Base-by-base conservation (phyloP, 53 echinoderm and acorn worm genomes). In the Zoroaster sp. region DNA sequence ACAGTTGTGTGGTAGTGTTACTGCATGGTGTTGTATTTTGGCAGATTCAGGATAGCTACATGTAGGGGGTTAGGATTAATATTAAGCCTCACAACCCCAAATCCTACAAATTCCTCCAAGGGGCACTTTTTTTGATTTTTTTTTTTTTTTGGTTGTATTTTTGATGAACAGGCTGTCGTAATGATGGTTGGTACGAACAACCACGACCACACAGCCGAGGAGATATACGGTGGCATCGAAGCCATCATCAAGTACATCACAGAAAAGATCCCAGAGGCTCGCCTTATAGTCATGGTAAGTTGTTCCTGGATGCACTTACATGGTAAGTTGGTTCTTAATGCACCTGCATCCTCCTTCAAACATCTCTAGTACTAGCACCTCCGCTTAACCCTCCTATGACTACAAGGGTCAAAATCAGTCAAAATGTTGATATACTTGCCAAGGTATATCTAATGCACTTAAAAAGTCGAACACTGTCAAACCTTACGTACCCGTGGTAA, bases 141-240 rank as follows among this genome's bases (percentile, higher is more conserved):
- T 21, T 23, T 15, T 10, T 44, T 4, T 52, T 52, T 21, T n/a
- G 17, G 4, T 35, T 78, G 2, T 34, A 23, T 43, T 11, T 5
- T 34, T 14, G 43, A 36, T 33, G n/a, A 35, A 73, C 74, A 97
- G 97, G 95, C 90, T 1, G 73, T 97, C 6, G 97, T 97, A 33
- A 28, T 97, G 23, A 81, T 92, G n/a, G 93, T 93, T 28, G 97
- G 97, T 2, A 97, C 97, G 88, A 97, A 97, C 72, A 97, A 97
- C 28, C 97, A 97, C 41, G 83, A 54, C 33, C 97, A 97, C 80
- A 95, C 97, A 0, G 97, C 94, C 25, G 97, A 90, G 4, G 88
- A 95, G 30, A 94, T 91, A 6, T 92, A 85, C 5, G 92, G 86
- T 28, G 97, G 97, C 12, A 92, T 97, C 37, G 92, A 97, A 43